Conservation (phyloP, 2,888 invertebrate genomes). For the Chymomyza procnemis region DNA sequence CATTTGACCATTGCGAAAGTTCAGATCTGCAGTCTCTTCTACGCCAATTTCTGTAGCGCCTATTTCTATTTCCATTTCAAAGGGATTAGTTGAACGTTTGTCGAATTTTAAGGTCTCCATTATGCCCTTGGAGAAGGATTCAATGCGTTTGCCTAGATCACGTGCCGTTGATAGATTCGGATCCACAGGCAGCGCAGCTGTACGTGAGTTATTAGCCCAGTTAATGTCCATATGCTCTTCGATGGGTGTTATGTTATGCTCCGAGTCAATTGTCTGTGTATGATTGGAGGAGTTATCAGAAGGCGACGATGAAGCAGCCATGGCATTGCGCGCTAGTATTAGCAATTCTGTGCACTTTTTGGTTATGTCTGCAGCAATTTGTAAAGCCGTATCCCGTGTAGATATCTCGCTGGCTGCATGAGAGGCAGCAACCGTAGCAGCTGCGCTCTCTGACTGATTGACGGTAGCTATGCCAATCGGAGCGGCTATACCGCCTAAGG, state of each 20-base stretch:
- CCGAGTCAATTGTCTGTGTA: conserved; percentile 79
- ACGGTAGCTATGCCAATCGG: conserved; percentile 8
- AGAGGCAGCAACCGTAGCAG: background rate
- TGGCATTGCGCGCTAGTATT: conserved; percentile 85
- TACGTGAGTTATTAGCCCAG: conserved; percentile 78
- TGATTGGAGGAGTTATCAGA: conserved; percentile 81
- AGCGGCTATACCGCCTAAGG: conserved; percentile 7
- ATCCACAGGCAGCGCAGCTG: conserved; percentile 73
- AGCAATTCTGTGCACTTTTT: conserved; percentile 88
- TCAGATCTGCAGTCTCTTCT: conserved; percentile 75
- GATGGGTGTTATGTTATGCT: conserved; percentile 79
- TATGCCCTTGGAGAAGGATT: conserved; percentile 78
- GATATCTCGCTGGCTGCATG: conserved; percentile 68
- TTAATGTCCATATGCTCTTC: conserved; percentile 79
- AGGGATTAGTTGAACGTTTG: conserved; percentile 78
- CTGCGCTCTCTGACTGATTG: background rate
- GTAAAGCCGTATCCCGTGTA: conserved; percentile 80
- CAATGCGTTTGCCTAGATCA: conserved; percentile 78
- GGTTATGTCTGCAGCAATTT: conserved; percentile 89
- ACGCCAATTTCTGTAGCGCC: conserved; percentile 78
- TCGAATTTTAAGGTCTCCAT: conserved; percentile 79
- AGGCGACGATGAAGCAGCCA: conserved; percentile 80
- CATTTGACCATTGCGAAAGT: conserved; percentile 75
- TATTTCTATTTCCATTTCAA: conserved; percentile 79
- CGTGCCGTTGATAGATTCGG: conserved; percentile 76